These are phyloP conservation scores for Habroteleia sp. DNA, from an alignment of 2,888 invertebrate genomes.

Conservation along the genomic window DNA sequence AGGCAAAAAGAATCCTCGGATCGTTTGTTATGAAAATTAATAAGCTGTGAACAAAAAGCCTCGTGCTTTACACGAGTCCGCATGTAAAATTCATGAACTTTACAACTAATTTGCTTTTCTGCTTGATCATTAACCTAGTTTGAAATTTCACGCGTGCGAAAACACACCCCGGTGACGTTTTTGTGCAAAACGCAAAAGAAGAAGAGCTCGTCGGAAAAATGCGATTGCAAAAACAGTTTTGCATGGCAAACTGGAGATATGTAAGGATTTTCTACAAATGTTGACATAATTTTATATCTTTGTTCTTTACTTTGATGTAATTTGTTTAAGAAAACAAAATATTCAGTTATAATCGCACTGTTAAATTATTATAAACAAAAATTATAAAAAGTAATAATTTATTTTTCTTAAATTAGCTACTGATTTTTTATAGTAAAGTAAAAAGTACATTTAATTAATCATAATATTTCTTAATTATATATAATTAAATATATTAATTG, in stretches of 20 bases:
- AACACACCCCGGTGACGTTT: slow-evolving; percentile 9
- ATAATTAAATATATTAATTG: no score
- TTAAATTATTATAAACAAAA: no score
- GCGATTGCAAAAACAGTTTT: slow-evolving; percentile 10
- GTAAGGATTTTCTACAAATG: no score
- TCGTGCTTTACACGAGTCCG: slow-evolving; percentile 10
- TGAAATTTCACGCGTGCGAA: slow-evolving; percentile 29
- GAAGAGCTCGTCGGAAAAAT: slow-evolving; percentile 5
- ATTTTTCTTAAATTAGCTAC: no score
- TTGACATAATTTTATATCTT: slow-evolving; percentile 12
- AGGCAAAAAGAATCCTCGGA: no score
- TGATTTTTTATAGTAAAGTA: no score
- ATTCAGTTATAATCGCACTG: neutral
- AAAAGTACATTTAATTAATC: no score
- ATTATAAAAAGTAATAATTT: no score
- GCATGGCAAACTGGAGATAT: neutral
- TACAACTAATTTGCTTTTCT: slow-evolving; percentile 41
- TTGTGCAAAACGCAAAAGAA: slow-evolving; percentile 13
- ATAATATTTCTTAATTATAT: no score
- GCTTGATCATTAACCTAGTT: slow-evolving; percentile 39
- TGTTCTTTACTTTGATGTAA: no score
- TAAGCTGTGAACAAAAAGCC: slow-evolving; percentile 19
- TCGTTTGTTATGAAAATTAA: slow-evolving; percentile 42
- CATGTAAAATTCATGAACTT: slow-evolving; percentile 48
- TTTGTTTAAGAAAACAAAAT: no score